phyloP scores from a whole-genome alignment of 2,888 invertebrate species.

The Cryptophagus acutangulus region DNA sequence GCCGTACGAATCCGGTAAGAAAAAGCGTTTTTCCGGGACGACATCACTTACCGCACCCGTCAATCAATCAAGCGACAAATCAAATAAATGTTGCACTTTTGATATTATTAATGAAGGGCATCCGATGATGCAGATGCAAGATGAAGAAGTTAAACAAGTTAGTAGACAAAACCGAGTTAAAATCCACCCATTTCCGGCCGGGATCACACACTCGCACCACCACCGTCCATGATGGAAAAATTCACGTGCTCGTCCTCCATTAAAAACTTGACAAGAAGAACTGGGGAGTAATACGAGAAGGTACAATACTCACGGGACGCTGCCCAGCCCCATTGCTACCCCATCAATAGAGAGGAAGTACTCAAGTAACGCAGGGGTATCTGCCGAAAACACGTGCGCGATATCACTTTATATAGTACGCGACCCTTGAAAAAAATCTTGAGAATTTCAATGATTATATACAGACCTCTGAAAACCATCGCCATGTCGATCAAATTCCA shows the following conservation, averaged over 20 bases:
- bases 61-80: neutral
- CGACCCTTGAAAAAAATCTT: neutral
- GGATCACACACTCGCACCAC: slow-evolving; percentile 19
- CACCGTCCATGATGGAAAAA: slow-evolving; percentile 1
- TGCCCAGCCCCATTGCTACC: slow-evolving; percentile 11
- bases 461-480: slow-evolving; percentile 40
- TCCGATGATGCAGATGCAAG: neutral
- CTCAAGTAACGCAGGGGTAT: slow-evolving; percentile 44
- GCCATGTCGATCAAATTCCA: slow-evolving; percentile 35
- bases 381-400: slow-evolving; percentile 45
- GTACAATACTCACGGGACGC: slow-evolving; percentile 8
- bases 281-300: slow-evolving; percentile 20
- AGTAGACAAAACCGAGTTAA: slow-evolving; percentile 22
- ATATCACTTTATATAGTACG: slow-evolving; percentile 21
- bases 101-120: neutral
- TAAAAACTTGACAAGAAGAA: no score
- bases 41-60: slow-evolving; percentile 3
- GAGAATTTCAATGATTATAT: slow-evolving; percentile 4
- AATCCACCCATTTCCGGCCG: slow-evolving; percentile 41
- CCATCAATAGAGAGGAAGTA: slow-evolving; percentile 40
- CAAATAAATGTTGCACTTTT: neutral
- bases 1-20: slow-evolving; percentile 3
- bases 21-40: slow-evolving; percentile 4
- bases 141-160: slow-evolving; percentile 1
- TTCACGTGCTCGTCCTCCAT: slow-evolving; percentile 22